Percentiles rank a stretch among this genome's conserved stretches.
These are phyloP conservation scores for Oegoconia quadripuncta DNA, from an alignment of 2,888 invertebrate species.

Conservation along the genomic window DNA sequence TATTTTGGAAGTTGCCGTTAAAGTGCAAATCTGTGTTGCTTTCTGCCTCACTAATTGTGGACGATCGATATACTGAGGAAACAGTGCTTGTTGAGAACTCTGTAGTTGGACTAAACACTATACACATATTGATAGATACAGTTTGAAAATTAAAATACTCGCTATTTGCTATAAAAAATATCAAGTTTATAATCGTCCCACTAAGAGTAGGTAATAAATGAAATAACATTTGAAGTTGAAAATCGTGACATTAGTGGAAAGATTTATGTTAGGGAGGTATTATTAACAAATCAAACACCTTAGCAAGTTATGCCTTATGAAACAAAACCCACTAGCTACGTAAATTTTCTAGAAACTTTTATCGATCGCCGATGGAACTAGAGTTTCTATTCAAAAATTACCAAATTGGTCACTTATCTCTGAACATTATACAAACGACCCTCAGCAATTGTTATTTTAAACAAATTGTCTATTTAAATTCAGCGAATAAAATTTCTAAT, in stretches of 20 bases:
- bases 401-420: slow-evolving; percentile 9
- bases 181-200: too few species aligned
- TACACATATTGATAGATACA: too few species aligned
- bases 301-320: too few species aligned
- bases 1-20: slow-evolving; percentile 22
- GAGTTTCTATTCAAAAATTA: slow-evolving; percentile 4
- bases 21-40: slow-evolving; percentile 28
- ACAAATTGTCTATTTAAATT: slow-evolving; percentile 15
- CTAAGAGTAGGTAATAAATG: too few species aligned
- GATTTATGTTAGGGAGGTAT: too few species aligned
- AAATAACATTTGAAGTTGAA: too few species aligned
- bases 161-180: too few species aligned
- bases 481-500: slow-evolving; percentile 10
- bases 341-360: slow-evolving; percentile 4
- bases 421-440: slow-evolving; percentile 11
- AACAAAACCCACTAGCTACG: not conserved
- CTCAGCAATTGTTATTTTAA: slow-evolving; percentile 13
- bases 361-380: slow-evolving; percentile 10
- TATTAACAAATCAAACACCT: too few species aligned
- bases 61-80: slow-evolving; percentile 3
- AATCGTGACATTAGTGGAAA: too few species aligned
- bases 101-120: not conserved
- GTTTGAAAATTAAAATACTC: too few species aligned
- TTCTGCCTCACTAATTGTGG: slow-evolving; percentile 23
- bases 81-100: not conserved